Evolutionary conservation across 2,888 invertebrate species (phyloP), one percentile per base, ranked within the genome.

Genomic region (Stenchaetothrips biformis): DNA sequence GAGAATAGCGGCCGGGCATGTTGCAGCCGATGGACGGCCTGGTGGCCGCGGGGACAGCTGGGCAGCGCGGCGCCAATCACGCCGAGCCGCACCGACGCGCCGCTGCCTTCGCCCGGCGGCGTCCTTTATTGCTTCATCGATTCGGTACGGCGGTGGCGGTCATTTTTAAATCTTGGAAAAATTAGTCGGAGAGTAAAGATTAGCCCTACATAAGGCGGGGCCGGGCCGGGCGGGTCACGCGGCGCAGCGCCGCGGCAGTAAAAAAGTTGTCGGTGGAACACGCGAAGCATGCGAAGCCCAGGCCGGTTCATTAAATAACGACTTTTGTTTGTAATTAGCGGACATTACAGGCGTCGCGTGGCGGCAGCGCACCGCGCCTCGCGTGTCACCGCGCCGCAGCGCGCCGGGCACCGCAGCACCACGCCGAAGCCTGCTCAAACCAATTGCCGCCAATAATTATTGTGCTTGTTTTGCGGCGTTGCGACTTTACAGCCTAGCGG

Each of bases 281-380:
- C 4, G 53, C 4, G 53, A 53, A 53, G 25, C 67, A 74, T 25
- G 67, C 67, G 67, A 74, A 74, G 67, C 67, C 25, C 53, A 16
- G 13, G 53, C 53, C 53, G 18, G 67, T 74, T 74, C 67, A 74
- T 74, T 74, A 74, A 74, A 74, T 74, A 74, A 74, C 67, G 67
- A 74, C 67, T 74, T 74, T 74, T 74, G 67, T 74, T 74, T 74
- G 67, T 74, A 74, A 74, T 74, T 74, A 74, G 67, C 67, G 67
- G 25, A 74, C 67, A 74, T 74, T 74, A 74, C 25, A 21, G 11
- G 67, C 21, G 67, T 21, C 21, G 21, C 21, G 25, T 74, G 67
- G 67, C 67, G 67, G 67, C 67, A 21, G 67, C 2, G 21, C 37
- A 37, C 37, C 53, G 53, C 53, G 53, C 11, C 53, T 67, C 21